Conservation (phyloP, 2,797 vertebrate genomes). For the Poecile montanus region DNA sequence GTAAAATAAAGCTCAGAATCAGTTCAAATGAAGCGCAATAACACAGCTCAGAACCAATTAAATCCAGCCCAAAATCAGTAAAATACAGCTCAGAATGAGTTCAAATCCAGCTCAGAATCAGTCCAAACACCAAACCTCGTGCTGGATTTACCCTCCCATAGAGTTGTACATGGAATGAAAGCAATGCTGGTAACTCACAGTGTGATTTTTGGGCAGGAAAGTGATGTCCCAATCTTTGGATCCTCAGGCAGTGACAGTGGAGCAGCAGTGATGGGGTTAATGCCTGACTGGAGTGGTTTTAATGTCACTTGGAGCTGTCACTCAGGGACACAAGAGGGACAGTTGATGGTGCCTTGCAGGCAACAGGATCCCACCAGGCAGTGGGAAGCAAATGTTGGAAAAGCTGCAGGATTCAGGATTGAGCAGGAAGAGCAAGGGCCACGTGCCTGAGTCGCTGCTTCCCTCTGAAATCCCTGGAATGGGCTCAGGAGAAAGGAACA, state of each 20-base stretch:
- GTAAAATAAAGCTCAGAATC: background rate
- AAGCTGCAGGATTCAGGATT: background rate
- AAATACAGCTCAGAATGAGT: background rate
- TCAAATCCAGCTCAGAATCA: background rate
- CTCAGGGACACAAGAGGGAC: background rate
- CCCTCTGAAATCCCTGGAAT: background rate
- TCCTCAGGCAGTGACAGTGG: rapidly evolving
- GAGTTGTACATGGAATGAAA: background rate
- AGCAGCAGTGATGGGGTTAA: background rate
- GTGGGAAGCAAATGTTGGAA: background rate
- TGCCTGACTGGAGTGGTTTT: background rate
- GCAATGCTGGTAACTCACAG: rapidly evolving
- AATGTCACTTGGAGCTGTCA: background rate
- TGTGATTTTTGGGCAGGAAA: background rate
- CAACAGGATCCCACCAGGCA: background rate
- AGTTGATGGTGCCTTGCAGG: background rate
- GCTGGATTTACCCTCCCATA: background rate
- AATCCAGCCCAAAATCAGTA: no score
- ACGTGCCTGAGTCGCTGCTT: background rate
- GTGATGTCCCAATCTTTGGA: rapidly evolving
- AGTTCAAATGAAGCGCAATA: rapidly evolving
- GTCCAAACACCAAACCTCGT: background rate
- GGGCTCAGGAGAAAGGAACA: background rate
- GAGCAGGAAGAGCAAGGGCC: background rate
- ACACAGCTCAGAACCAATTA: background rate